phyloP scores from a whole-genome alignment of 2,797 vertebrate genomes.

The Hipposideros larvatus region DNA sequence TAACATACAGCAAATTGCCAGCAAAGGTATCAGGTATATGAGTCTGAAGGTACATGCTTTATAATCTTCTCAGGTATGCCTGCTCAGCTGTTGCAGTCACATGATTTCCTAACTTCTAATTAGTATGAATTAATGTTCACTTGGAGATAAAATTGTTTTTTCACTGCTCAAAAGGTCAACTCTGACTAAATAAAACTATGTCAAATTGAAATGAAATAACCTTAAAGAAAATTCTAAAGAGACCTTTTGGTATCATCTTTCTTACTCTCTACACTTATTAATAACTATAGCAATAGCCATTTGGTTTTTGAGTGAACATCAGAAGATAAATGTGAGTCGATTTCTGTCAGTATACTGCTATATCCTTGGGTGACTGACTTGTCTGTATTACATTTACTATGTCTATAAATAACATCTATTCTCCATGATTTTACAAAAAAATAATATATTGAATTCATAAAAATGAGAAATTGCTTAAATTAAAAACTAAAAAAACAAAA shows the following conservation, averaged over 20 bases:
- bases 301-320: not conserved
- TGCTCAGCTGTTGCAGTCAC: not conserved
- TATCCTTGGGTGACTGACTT: not conserved
- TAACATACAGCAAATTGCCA: not conserved
- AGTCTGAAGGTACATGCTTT: not conserved
- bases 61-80: not conserved
- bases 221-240: not conserved
- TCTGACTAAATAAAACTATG: slow-evolving; percentile 36
- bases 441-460: not conserved
- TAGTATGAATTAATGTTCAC: not conserved
- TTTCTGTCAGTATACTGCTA: not conserved
- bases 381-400: not conserved
- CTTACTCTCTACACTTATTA: not conserved
- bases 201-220: slow-evolving; percentile 29
- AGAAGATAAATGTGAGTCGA: not conserved
- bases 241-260: not conserved
- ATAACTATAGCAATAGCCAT: not conserved
- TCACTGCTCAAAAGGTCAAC: not conserved
- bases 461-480: slow-evolving; percentile 26
- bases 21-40: not conserved
- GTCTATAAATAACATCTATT: slow-evolving; percentile 12
- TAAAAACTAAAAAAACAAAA: not conserved
- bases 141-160: not conserved
- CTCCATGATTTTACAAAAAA: not conserved
- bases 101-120: not conserved